A percentile compares a stretch with the other conserved stretches of the same genome.
Evolutionary conservation across 1,140 invertebrate genomes (phyloP).

Genomic region (Caenorhabditis inopinata): DNA sequence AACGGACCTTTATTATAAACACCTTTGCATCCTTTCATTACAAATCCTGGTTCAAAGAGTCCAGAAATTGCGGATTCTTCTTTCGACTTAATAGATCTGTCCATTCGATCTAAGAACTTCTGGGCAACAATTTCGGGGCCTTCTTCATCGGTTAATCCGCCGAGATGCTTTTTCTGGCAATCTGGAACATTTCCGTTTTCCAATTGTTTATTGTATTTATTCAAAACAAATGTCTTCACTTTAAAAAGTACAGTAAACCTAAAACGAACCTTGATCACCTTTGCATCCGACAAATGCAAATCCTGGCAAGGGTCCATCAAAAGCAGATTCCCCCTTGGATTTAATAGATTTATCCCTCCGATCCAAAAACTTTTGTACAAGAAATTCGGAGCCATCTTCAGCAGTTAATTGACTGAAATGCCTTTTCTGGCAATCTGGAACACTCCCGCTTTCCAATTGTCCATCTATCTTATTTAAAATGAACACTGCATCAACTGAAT

Average conservation of each 20-base stretch:
- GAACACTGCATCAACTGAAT: neutral
- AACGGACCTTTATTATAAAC: neutral
- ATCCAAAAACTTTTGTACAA: too few relatives aligned
- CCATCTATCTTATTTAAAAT: neutral
- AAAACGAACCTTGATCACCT: too few relatives aligned
- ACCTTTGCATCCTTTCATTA: neutral
- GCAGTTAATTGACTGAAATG: neutral
- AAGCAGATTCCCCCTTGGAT: too few relatives aligned
- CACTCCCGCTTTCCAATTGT: neutral
- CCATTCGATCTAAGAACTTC: neutral
- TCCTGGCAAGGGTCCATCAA: too few relatives aligned
- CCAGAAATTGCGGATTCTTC: neutral
- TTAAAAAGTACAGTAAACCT: too few relatives aligned
- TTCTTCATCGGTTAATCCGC: neutral
- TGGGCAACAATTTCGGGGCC: neutral
- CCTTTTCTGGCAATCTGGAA: neutral
- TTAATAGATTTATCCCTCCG: too few relatives aligned
- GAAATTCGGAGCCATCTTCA: too few relatives aligned
- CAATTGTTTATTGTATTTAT: too few relatives aligned
- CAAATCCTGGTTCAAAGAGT: neutral
- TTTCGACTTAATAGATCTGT: neutral
- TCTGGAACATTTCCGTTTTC: too few relatives aligned
- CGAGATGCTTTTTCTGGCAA: neutral
- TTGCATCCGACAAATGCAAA: too few relatives aligned
- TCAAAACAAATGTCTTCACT: neutral